Evolutionary conservation across 1,140 invertebrate genomes (phyloP), one percentile per base, ranked within the genome.

Genomic region (Trichoplusia ni): DNA sequence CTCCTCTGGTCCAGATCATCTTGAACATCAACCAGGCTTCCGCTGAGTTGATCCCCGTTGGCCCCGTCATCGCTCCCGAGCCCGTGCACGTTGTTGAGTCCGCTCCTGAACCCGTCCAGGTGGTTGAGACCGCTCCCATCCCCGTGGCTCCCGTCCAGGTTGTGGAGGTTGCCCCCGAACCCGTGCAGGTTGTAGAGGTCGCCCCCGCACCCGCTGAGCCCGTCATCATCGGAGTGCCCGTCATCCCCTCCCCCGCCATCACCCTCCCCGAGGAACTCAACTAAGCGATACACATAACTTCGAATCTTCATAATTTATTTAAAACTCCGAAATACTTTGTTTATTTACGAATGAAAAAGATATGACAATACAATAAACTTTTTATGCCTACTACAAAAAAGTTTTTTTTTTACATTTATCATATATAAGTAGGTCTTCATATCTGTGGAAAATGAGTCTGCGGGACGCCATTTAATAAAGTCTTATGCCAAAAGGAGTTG

Each of bases 221-320:
- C 58, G 64, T 67, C 13, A 4, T 13, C 13, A 35, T 68, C 40
- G 68, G 60, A 1, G 38, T 23, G 80, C 66, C 84, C 79, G 4
- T 69, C 71, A 7, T 59, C 70, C 13, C 60, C 60, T 11, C 47
- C 54, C 21, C 64, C 49, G 35, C 63, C 59, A 38, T 68, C 70
- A 14, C 54, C 69, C 63, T 47, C 49, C 58, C 64, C 67, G 73
- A 62, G 21, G 35, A n/a, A 13, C 69, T 71, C 19, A 68, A 68
- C 69, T 71, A 67, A 71, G 44, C n/a, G n/a, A n/a, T n/a, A n/a
- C n/a, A n/a, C n/a, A n/a, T n/a, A n/a, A n/a, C n/a, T n/a, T 9
- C 7, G 6, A 33, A 33, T 33, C 9, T n/a, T 33, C 29, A n/a
- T n/a, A n/a, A n/a, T n/a, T n/a, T n/a, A n/a, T n/a, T n/a, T n/a